Conservation (phyloP, 2,888 invertebrate species). For the Cheilosia urbana region DNA sequence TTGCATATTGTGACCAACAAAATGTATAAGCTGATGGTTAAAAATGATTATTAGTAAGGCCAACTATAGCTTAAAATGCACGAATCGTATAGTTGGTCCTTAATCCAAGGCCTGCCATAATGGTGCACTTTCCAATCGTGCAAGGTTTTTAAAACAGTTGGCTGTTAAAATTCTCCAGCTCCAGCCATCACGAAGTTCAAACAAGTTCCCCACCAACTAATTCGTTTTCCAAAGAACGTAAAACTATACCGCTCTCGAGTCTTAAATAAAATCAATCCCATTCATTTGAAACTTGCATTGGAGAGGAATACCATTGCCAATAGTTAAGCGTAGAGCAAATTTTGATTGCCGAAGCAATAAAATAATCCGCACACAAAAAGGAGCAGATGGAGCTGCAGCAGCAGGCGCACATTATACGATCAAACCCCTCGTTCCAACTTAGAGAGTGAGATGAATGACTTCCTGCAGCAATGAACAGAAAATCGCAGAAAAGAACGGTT, state of each 20-base stretch:
- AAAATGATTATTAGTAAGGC: too few species aligned
- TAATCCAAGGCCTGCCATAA: too few species aligned
- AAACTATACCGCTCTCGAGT: slow-evolving; percentile 1
- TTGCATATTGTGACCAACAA: too few species aligned
- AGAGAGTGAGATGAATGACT: slow-evolving; percentile 70
- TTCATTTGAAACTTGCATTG: slow-evolving; percentile 51
- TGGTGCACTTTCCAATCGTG: too few species aligned
- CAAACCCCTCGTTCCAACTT: slow-evolving; percentile 46
- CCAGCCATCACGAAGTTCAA: neutral
- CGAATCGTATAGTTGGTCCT: too few species aligned
- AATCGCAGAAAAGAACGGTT: slow-evolving; percentile 60
- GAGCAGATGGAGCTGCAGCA: slow-evolving; percentile 44
- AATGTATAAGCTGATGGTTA: too few species aligned
- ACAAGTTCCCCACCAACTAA: neutral
- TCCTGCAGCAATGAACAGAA: slow-evolving; percentile 75
- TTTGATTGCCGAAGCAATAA: slow-evolving; percentile 54
- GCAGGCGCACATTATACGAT: slow-evolving; percentile 11
- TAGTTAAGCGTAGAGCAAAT: neutral
- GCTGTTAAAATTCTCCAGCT: too few species aligned
- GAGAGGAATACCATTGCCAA: neutral
- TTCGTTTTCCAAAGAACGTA: neutral
- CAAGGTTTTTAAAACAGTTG: too few species aligned
- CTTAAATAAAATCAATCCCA: slow-evolving; percentile 65
- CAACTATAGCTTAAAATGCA: too few species aligned
- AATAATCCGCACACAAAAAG: slow-evolving; percentile 46